Percentiles rank a stretch among this genome's conserved stretches.
phyloP scores from a whole-genome alignment of 1,140 invertebrate genomes.

The Papilio xuthus region DNA sequence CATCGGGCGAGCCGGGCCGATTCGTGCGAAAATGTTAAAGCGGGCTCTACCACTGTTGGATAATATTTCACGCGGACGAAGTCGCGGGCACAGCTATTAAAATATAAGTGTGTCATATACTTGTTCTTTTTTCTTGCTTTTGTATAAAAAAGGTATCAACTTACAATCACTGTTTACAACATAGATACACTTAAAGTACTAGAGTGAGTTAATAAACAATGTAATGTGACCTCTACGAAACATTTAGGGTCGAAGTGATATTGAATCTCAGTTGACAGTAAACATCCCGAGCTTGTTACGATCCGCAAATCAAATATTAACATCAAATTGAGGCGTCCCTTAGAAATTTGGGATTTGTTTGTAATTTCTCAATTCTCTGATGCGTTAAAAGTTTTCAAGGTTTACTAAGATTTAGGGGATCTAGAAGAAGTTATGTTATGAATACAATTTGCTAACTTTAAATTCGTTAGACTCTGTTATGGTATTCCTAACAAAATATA shows the following conservation, averaged over 20 bases:
- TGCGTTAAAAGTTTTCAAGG: neutral
- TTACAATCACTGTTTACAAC: neutral
- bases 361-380: neutral
- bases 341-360: neutral
- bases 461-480: neutral
- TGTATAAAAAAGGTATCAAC: neutral
- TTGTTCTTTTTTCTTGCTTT: neutral
- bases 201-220: neutral
- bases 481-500: too few species aligned
- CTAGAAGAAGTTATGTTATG: neutral
- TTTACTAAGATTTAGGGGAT: neutral
- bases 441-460: neutral
- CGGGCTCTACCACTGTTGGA: too few species aligned
- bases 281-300: conserved; percentile 9
- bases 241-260: conserved; percentile 1
- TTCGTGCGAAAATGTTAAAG: too few species aligned
- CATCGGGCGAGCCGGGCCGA: too few species aligned
- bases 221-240: neutral
- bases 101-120: neutral
- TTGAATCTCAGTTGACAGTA: conserved; percentile 7
- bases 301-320: conserved; percentile 19
- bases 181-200: neutral
- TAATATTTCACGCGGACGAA: too few species aligned
- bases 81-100: too few species aligned
- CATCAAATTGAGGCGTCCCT: neutral